Percentiles rank a stretch among this genome's conserved stretches.
Evolutionary conservation across 2,113 vertebrate genomes (phyloP).

Genomic region (Oxyruncus cristatus): DNA sequence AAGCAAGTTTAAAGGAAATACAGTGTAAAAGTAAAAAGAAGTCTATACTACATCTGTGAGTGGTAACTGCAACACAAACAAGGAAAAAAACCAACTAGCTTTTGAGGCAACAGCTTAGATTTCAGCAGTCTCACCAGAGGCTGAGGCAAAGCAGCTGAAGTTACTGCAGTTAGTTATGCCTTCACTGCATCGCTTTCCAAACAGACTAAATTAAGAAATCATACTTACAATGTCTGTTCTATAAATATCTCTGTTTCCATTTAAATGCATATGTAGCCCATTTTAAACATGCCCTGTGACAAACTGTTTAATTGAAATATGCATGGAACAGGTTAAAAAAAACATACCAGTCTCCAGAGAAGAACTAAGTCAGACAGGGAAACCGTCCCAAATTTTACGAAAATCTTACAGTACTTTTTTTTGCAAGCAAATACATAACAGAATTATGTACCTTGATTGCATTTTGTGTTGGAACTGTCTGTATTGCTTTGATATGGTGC

Average conservation of each 20-base stretch:
- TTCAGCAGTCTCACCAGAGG: not conserved
- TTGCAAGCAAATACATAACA: not conserved
- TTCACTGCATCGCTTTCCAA: not conserved
- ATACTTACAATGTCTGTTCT: not conserved
- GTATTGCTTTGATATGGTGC: not conserved
- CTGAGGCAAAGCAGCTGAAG: not conserved
- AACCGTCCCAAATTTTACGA: not conserved
- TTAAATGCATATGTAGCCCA: not conserved
- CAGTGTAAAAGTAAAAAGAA: not conserved
- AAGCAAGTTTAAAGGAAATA: not conserved
- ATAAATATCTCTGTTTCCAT: constrained; percentile 12
- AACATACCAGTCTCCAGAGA: not conserved
- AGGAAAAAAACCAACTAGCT: not conserved
- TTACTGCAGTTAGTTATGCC: not conserved
- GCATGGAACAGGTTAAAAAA: not conserved
- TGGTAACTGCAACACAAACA: not conserved
- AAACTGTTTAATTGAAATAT: not conserved
- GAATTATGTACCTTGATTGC: not conserved
- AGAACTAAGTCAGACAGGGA: not conserved
- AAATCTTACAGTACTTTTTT: not conserved
- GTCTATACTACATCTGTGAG: not conserved
- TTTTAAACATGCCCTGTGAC: not conserved
- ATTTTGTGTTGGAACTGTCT: not conserved
- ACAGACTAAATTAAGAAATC: constrained; percentile 48
- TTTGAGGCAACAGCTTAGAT: not conserved